Base-by-base conservation (phyloP, 2,797 vertebrate genomes). In the Poecilia picta region DNA sequence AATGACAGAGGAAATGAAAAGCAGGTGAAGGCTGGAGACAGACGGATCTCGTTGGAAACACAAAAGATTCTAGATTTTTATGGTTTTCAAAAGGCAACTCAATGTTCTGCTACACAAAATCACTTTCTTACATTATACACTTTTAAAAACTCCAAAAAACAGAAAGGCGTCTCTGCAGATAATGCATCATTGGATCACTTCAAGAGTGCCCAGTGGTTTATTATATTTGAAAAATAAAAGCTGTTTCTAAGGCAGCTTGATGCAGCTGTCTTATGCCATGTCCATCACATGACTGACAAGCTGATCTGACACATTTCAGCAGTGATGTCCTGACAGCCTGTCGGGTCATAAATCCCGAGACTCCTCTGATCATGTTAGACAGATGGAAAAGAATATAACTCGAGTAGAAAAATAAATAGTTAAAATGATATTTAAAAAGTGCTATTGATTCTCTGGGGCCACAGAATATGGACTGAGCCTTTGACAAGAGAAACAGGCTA, bases 1-100 rank as follows among this genome's bases (percentile, higher is more conserved):
- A 90, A 81, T 75, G 82, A 75, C 76, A 85, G 86, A 87, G 83
- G 89, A 92, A 90, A 90, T 89, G 76, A 90, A 68, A 0, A 83
- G 80, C 0, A 77, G 82, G 49, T 76, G 83, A 87, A 87, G 74
- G 81, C 16, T 39, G 78, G 84, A 88, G 74, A 81, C 64, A 83
- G 71, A 23, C n/a, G 43, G 36, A 45, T 76, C 81, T 84, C 83
- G 39, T 43, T 71, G n/a, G 49, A 33, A 49, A 91, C 72, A 49
- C 82, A 57, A 57, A 2, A 46, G 5, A 28, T 18, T 68, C 20
- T 12, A 8, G 25, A 2, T 2, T 3, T 77, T 64, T 31, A 31
- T 16, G 46, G 59, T 72, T 75, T 36, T 79, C 6, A 71, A 71
- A 71, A 28, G 41, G 41, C 2, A 70, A 70, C 25, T 15, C 23